A percentile compares a stretch with the other conserved stretches of the same genome.
Conservation (phyloP, 2,113 vertebrate species). For the Xerus inauris region DNA sequence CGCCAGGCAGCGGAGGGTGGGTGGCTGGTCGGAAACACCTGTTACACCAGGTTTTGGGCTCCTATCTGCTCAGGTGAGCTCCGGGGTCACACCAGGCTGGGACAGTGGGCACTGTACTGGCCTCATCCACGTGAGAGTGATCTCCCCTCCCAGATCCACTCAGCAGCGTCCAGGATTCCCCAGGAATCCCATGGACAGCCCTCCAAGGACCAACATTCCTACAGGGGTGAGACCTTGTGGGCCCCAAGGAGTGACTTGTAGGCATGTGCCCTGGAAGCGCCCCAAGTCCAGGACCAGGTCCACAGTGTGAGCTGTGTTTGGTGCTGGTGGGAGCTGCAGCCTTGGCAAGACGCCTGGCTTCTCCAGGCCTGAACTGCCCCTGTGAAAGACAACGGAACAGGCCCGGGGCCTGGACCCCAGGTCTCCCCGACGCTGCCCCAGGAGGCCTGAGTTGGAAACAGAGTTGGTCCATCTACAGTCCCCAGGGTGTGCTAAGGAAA, state of each 20-base stretch:
- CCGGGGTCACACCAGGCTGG: accelerated
- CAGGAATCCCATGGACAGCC: background rate
- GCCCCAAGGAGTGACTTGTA: too few relatives aligned
- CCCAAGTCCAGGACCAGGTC: background rate
- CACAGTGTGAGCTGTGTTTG: background rate
- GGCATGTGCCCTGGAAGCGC: accelerated
- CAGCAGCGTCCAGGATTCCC: background rate
- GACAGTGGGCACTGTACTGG: accelerated
- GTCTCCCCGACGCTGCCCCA: accelerated
- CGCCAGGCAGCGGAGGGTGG: background rate
- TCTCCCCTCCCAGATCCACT: background rate
- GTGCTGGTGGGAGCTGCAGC: accelerated
- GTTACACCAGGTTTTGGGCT: background rate
- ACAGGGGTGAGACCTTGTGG: too few relatives aligned
- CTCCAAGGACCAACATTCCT: background rate
- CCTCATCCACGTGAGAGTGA: background rate
- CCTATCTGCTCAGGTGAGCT: background rate
- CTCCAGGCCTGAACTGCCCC: background rate
- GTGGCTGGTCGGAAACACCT: too few relatives aligned
- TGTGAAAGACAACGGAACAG: background rate
- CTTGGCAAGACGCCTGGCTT: background rate
- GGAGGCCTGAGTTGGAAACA: background rate
- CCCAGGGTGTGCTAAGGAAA: accelerated
- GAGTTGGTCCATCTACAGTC: background rate
- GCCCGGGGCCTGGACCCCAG: background rate